phyloP scores from a whole-genome alignment of 2,113 vertebrate species.

The Prochilodus magdalenae region DNA sequence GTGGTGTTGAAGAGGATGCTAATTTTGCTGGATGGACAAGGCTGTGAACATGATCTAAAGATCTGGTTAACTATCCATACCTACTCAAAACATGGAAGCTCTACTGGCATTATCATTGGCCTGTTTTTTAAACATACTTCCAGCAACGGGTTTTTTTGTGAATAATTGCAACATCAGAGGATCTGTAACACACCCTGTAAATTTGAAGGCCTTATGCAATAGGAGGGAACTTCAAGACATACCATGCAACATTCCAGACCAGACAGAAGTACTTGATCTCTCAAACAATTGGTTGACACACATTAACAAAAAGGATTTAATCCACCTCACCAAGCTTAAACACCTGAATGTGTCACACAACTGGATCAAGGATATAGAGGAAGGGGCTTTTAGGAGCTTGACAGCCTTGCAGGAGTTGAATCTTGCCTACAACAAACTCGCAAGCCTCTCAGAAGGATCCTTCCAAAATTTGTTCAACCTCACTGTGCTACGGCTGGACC shows the following conservation, averaged over 20 bases:
- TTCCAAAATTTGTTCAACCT: neutral
- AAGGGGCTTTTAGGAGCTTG: conserved; percentile 16
- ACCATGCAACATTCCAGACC: neutral
- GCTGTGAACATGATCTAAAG: neutral
- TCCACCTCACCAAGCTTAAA: conserved; percentile 31
- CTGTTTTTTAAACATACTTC: neutral
- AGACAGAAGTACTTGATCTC: conserved; percentile 5
- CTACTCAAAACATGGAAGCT: neutral
- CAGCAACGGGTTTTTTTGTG: conserved; percentile 17
- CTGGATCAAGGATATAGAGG: neutral
- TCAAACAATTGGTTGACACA: neutral
- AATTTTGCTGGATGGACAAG: neutral
- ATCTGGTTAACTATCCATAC: neutral
- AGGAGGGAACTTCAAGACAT: conserved; percentile 1
- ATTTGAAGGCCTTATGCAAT: conserved; percentile 17
- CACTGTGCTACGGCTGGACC: neutral
- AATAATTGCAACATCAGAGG: conserved; percentile 11
- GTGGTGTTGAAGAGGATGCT: neutral
- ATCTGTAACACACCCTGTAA: neutral
- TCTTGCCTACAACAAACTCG: conserved; percentile 15
- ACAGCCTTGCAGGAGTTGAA: conserved; percentile 17
- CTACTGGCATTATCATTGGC: neutral
- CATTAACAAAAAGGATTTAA: conserved; percentile 4
- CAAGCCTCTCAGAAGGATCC: neutral
- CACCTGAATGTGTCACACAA: conserved; percentile 18